These are phyloP conservation scores for Rachycentron canadum DNA, from an alignment of 2,797 vertebrate species.

Conservation along the genomic window DNA sequence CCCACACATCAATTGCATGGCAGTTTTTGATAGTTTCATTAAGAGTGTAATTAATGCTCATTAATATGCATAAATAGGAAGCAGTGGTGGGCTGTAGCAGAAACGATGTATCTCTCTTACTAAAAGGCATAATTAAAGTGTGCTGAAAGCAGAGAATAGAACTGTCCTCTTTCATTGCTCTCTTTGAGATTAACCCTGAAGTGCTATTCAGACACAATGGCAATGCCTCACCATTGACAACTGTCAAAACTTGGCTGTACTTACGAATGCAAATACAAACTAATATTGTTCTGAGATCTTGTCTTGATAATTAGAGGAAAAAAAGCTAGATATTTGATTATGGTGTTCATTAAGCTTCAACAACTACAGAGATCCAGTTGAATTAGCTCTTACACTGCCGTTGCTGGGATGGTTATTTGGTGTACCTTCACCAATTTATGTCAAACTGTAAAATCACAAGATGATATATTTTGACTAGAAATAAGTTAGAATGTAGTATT, in stretches of 20 bases:
- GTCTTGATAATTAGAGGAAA: slow-evolving; percentile 35
- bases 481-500: neutral
- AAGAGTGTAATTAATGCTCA: slow-evolving; percentile 88
- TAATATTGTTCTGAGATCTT: slow-evolving; percentile 65
- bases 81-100: slow-evolving; percentile 64
- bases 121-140: slow-evolving; percentile 85
- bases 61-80: slow-evolving; percentile 87
- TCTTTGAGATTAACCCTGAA: slow-evolving; percentile 79
- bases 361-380: slow-evolving; percentile 35
- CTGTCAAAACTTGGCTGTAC: slow-evolving; percentile 71
- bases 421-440: neutral
- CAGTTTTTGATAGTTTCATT: slow-evolving; percentile 88
- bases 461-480: neutral
- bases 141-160: slow-evolving; percentile 77
- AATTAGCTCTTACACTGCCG: slow-evolving; percentile 11
- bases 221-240: slow-evolving; percentile 72
- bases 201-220: slow-evolving; percentile 77
- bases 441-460: neutral
- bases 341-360: slow-evolving; percentile 38
- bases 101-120: slow-evolving; percentile 77
- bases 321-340: slow-evolving; percentile 45
- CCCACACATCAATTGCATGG: slow-evolving; percentile 82
- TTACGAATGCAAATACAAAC: slow-evolving; percentile 71
- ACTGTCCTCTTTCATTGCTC: slow-evolving; percentile 72
- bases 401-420: neutral